Evolutionary conservation across 2,888 invertebrate genomes (phyloP).

Genomic region (Tetranychus truncatus): DNA sequence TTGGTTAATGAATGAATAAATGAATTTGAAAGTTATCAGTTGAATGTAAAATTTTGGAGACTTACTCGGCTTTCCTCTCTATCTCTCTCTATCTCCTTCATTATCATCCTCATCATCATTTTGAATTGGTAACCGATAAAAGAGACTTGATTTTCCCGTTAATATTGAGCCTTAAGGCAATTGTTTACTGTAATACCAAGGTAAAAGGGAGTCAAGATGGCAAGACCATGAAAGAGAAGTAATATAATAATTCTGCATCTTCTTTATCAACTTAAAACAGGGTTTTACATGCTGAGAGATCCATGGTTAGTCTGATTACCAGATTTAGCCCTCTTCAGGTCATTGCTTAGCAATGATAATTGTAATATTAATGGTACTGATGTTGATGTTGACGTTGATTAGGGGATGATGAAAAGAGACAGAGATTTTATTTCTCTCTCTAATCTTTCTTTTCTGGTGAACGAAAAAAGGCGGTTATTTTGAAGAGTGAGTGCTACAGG

Average conservation of each 20-base stretch:
- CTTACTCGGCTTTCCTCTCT: neutral
- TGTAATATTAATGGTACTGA: neutral
- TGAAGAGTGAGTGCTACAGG: neutral
- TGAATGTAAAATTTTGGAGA: neutral
- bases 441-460: neutral
- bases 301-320: neutral
- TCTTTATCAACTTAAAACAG: neutral
- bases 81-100: neutral
- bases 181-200: neutral
- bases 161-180: neutral
- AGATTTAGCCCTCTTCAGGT: neutral
- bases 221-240: neutral
- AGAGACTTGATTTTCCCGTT: slow-evolving; percentile 1
- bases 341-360: neutral
- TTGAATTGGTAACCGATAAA: neutral
- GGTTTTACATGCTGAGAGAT: neutral
- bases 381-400: neutral
- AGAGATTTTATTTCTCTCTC: neutral
- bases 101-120: neutral
- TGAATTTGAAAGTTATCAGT: neutral
- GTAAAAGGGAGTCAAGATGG: neutral
- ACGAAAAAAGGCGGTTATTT: neutral
- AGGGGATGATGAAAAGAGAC: neutral
- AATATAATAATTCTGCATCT: neutral
- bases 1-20: neutral